Evolutionary conservation across 2,888 invertebrate species (phyloP).

Genomic region (Diarsia brunnea): DNA sequence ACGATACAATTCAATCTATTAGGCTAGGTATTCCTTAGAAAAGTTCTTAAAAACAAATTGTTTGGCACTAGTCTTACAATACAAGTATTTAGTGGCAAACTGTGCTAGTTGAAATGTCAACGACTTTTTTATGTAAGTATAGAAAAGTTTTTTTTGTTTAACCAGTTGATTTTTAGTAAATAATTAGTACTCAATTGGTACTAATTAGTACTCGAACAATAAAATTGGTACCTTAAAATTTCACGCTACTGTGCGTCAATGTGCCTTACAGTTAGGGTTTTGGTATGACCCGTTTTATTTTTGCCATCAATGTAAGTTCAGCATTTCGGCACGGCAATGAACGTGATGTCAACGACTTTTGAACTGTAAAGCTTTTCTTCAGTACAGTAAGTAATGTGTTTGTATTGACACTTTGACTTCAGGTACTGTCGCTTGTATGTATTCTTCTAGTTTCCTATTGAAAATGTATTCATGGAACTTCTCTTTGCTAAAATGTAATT

Average conservation of each 20-base stretch:
- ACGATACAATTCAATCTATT: constrained; percentile 7
- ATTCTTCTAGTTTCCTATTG: not conserved
- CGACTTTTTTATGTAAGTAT: not conserved
- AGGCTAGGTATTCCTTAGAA: not conserved
- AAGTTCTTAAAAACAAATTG: constrained; percentile 18
- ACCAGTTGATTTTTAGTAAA: too few species aligned
- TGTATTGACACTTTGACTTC: not conserved
- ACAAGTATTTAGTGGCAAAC: not conserved
- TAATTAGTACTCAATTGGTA: too few species aligned
- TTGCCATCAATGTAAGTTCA: too few species aligned
- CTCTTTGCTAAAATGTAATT: not conserved
- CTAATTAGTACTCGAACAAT: too few species aligned
- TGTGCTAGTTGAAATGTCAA: constrained; percentile 3
- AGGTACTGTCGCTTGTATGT: not conserved
- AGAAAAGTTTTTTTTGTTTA: not conserved
- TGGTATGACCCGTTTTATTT: too few species aligned
- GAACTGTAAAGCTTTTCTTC: not conserved
- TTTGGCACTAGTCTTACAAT: not conserved
- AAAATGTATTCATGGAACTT: constrained; percentile 1
- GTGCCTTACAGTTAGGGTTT: too few species aligned
- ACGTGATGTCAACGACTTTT: not conserved
- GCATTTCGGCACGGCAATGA: too few species aligned
- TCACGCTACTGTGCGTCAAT: too few species aligned
- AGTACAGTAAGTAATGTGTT: constrained; percentile 1
- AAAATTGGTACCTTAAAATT: too few species aligned